Evolutionary conservation across 2,888 invertebrate species (phyloP).

Genomic region (Gymnoscelis rufifasciata): DNA sequence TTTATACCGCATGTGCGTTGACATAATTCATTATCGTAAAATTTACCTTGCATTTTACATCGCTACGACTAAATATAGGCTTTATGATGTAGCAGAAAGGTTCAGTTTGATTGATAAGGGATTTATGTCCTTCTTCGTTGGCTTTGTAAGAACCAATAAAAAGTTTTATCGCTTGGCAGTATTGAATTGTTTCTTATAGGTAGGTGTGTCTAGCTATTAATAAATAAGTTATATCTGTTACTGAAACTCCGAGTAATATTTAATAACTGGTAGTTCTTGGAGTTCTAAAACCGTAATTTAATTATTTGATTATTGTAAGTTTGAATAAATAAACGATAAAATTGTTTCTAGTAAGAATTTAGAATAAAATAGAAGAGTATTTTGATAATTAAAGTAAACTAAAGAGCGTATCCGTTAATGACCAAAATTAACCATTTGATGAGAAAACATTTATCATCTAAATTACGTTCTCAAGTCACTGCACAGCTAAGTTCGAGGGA

Average conservation of each 20-base stretch:
- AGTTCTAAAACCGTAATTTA: not conserved
- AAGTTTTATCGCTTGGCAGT: slow-evolving; percentile 25
- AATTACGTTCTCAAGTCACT: slow-evolving; percentile 19
- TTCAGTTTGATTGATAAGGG: slow-evolving; percentile 45
- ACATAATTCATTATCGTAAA: slow-evolving; percentile 43
- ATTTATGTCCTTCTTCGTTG: slow-evolving; percentile 39
- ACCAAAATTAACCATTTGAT: slow-evolving; percentile 1
- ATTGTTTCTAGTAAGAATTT: no score
- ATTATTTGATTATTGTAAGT: not conserved
- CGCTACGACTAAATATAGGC: slow-evolving; percentile 45
- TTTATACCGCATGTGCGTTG: slow-evolving; percentile 58
- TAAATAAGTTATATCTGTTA: slow-evolving; percentile 9
- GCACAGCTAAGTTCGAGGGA: slow-evolving; percentile 29
- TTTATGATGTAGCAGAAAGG: slow-evolving; percentile 39
- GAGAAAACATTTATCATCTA: slow-evolving; percentile 18
- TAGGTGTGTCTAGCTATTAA: slow-evolving; percentile 25
- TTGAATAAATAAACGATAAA: not conserved
- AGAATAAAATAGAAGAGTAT: no score
- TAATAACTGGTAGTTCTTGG: not conserved
- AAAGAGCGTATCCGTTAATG: not conserved
- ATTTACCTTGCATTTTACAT: slow-evolving; percentile 33
- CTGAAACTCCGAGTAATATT: not conserved
- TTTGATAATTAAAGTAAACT: no score
- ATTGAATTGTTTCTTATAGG: slow-evolving; percentile 20
- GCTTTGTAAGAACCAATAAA: slow-evolving; percentile 27